Base-by-base conservation (phyloP, 2,888 invertebrate species). In the Plagodis dolabraria region DNA sequence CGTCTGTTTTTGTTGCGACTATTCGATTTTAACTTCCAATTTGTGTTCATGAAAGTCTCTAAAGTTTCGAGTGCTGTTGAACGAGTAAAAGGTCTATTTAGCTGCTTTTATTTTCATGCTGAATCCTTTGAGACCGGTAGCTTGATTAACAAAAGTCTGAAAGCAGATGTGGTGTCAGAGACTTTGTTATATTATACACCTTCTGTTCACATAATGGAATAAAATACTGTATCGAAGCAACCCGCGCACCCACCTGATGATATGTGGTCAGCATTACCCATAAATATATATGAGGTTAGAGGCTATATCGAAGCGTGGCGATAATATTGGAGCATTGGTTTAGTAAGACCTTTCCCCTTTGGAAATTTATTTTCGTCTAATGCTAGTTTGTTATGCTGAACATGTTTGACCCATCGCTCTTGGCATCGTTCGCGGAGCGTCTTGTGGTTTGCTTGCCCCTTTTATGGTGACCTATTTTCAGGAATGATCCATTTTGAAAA, bases 201-300 rank as follows among this genome's bases (percentile, higher is more conserved):
- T 38, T 47, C 33, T 38, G 12, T 33, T n/a, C n/a, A n/a, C n/a
- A 5, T 45, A 53, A 45, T 12, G 49, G 40, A 44, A 53, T 46
- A 40, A 33, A 48, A 36, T 46, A 47, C 11, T 47, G 43, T 35
- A 36, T 44, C 33, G 47, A 40, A 47, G 49, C 44, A 33, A 36
- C 11, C 43, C 34, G 42, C 53, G 54, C 68, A 60, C 73, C 77
- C 76, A 76, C 75, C 77, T 77, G 77, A 76, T 75, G 76, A 77
- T 77, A 70, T 69, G 77, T 67, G 69, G 60, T 57, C 67, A 65
- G 46, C 59, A 57, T 51, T 47, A 38, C 43, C 66, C 64, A 75
- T 57, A 53, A 53, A 60, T 54, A 55, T 55, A 47, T 48, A 51
- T 55, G 36, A 55, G 51, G 54, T 42, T 8, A 36, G 44, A 38